A percentile compares a stretch with the other conserved stretches of the same genome.
phyloP scores from a whole-genome alignment of 2,113 vertebrate genomes.

The Calyptommatus sinebrachiatus region DNA sequence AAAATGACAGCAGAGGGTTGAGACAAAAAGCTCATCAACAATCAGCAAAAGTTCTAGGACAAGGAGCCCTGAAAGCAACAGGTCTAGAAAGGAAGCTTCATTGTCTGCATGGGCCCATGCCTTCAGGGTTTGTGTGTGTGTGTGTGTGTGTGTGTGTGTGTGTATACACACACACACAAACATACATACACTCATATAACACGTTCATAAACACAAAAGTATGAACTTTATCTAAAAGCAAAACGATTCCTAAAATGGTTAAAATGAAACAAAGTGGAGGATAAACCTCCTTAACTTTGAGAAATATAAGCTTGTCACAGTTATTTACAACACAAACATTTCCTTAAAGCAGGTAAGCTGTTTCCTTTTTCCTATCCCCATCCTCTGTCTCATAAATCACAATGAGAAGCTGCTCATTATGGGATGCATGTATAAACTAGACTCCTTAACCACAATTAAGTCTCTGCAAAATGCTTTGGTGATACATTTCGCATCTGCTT shows the following conservation, averaged over 20 bases:
- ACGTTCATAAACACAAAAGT: not conserved
- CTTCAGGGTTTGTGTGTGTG: not conserved
- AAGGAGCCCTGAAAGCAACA: conserved; percentile 19
- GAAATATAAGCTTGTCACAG: not conserved
- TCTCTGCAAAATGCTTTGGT: not conserved
- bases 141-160: too few species aligned
- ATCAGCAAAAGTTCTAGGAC: conserved; percentile 50
- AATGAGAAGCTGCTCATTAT: not conserved
- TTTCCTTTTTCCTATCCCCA: fast-evolving
- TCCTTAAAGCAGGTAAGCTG: not conserved
- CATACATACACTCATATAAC: too few species aligned
- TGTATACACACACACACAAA: too few species aligned
- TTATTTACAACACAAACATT: not conserved
- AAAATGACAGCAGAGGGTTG: conserved; percentile 31
- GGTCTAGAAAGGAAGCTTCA: conserved; percentile 6
- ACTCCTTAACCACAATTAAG: not conserved
- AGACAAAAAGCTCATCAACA: conserved; percentile 32
- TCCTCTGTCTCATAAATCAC: not conserved
- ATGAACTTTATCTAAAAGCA: not conserved
- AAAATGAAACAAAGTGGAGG: conserved; percentile 24
- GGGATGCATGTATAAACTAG: not conserved
- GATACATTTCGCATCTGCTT: conserved; percentile 1
- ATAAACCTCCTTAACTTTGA: conserved; percentile 7
- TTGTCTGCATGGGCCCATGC: not conserved
- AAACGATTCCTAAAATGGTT: not conserved